Base-by-base conservation (phyloP, 2,113 vertebrate species). In the Corapipo altera region DNA sequence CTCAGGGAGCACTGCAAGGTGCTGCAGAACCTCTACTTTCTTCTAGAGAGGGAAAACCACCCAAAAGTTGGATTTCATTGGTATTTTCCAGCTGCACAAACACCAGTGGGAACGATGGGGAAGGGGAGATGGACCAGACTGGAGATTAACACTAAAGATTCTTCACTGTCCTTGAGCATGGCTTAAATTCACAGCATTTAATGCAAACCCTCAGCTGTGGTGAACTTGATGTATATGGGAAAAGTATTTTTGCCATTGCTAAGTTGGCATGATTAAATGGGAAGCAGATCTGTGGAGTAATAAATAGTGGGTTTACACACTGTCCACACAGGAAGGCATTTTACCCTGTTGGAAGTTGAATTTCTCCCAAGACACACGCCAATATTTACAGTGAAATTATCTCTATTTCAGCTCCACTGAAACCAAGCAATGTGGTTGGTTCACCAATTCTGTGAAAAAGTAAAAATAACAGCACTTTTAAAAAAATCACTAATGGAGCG, bases 101-200 rank as follows among this genome's bases (percentile, higher is more conserved):
- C 41, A n/a, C 1, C 33, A n/a, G 6, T 22, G 27, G 55, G 37
- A 77, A 51, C 1, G 7, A 37, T 5, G 33, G 41, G 2, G 3
- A 35, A 48, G 21, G 26, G 23, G 7, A 71, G 52, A 59, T 5
- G 9, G 37, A 39, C 54, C 33, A 65, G 21, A 8, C 10, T n/a
- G 39, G 20, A 66, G 17, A 4, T n/a, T 52, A 74, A 54, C 26
- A 19, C 5, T 49, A 8, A 77, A 28, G 20, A 66, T 26, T 43
- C 39, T 64, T 67, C 62, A 30, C 17, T 57, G 37, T 35, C 28
- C 67, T 69, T 43, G 58, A 85, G n/a, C 2, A 7, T 15, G 12
- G 74, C 35, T 74, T 39, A 51, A 75, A 78, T 13, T 64, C 33
- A 48, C 27, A 26, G 16, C 1, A 69, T 26, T 57, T 72, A 75